Conservation (phyloP, 2,797 vertebrate genomes). For the Gadopsis bispinosus region DNA sequence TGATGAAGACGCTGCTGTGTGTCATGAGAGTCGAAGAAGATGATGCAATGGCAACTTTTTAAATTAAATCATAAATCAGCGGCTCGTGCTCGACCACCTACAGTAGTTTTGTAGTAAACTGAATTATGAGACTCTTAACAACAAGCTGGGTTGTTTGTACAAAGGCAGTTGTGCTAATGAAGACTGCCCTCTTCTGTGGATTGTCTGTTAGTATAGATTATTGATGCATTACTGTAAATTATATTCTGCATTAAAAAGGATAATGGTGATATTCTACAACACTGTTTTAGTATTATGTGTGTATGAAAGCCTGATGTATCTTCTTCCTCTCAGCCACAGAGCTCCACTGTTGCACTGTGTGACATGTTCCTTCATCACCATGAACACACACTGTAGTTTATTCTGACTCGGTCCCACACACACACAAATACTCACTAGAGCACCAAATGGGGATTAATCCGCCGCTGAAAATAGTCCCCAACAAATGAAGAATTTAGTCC, state of each 20-base stretch:
- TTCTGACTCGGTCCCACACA: too few species aligned
- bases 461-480: too few species aligned
- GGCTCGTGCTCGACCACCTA: too few species aligned
- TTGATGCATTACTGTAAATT: background rate
- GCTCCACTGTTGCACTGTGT: too few species aligned
- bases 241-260: background rate
- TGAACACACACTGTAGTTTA: too few species aligned
- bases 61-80: background rate
- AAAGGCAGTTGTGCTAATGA: background rate
- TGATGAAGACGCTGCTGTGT: background rate
- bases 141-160: background rate
- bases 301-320: too few species aligned
- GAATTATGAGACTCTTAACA: background rate
- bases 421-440: too few species aligned
- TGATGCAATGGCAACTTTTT: constrained; percentile 18
- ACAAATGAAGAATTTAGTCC: background rate
- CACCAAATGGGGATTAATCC: too few species aligned
- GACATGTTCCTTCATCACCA: too few species aligned
- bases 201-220: background rate
- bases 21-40: background rate
- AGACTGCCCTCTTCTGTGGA: background rate
- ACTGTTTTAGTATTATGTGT: too few species aligned
- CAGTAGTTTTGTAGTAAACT: too few species aligned
- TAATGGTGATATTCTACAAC: background rate
- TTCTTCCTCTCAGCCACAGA: too few species aligned